phyloP scores from a whole-genome alignment of 2,888 invertebrate species.

The Drosophila picticornis region DNA sequence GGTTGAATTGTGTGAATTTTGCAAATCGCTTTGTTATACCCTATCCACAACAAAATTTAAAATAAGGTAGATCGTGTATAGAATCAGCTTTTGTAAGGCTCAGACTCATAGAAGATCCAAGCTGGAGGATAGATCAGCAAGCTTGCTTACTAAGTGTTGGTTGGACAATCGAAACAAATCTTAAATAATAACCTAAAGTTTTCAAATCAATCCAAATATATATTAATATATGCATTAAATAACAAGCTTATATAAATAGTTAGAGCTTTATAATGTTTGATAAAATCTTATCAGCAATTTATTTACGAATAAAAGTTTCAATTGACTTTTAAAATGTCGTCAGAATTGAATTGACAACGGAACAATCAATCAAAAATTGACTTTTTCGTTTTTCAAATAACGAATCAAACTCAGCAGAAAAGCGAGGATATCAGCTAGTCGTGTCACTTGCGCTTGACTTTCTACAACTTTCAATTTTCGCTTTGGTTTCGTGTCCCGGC shows the following conservation, averaged over 20 bases:
- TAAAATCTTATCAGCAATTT: background rate
- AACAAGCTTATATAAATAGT: background rate
- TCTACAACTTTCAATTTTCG: constrained; percentile 1
- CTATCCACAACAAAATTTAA: background rate
- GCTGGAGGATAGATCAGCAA: background rate
- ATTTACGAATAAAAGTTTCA: background rate
- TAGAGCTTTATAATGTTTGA: background rate
- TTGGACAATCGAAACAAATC: background rate
- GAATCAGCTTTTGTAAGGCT: background rate
- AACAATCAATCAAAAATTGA: background rate
- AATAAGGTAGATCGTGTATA: background rate
- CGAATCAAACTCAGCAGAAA: background rate
- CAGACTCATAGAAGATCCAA: background rate
- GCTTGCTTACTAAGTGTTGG: background rate
- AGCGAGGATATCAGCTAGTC: background rate
- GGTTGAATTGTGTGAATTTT: constrained; percentile 49
- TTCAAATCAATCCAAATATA: background rate
- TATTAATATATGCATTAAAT: background rate
- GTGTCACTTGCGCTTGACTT: rapidly evolving
- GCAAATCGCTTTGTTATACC: constrained; percentile 48
- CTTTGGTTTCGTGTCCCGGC: background rate
- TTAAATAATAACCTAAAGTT: background rate
- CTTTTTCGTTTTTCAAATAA: background rate
- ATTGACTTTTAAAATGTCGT: background rate
- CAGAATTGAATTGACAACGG: background rate